These are phyloP conservation scores for Drosophila mauritiana DNA, from an alignment of 1,140 invertebrate genomes.

Conservation along the genomic window DNA sequence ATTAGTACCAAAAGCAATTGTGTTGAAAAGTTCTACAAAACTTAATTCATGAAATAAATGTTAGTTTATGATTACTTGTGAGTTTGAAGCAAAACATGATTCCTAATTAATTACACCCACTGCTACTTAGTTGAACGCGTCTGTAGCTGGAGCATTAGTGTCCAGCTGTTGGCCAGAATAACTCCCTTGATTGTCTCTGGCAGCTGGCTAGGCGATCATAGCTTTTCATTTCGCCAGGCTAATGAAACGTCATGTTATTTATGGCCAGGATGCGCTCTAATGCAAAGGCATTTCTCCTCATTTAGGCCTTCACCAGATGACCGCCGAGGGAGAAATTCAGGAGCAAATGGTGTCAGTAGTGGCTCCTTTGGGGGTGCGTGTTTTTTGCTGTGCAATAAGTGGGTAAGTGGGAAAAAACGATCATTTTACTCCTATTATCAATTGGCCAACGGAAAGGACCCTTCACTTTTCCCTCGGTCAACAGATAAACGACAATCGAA, in stretches of 20 bases:
- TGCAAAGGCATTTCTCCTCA: conserved; percentile 75
- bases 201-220: conserved; percentile 64
- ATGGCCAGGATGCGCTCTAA: conserved; percentile 69
- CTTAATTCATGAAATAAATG: no score
- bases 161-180: conserved; percentile 22
- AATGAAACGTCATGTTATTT: conserved; percentile 83
- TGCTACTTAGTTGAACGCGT: neutral
- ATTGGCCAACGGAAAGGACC: neutral
- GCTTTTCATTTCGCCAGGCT: conserved; percentile 73
- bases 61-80: no score
- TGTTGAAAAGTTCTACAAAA: no score
- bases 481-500: conserved; percentile 1
- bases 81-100: no score
- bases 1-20: neutral
- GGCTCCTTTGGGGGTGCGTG: neutral
- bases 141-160: conserved; percentile 25
- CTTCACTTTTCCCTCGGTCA: neutral
- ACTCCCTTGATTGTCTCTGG: conserved; percentile 44
- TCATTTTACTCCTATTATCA: neutral
- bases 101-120: no score
- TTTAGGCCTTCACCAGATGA: conserved; percentile 27
- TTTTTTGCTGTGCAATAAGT: neutral
- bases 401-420: neutral
- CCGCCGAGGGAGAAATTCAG: conserved; percentile 14
- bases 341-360: conserved; percentile 8